Conservation (phyloP, 2,113 vertebrate genomes). For the Struthio camelus region DNA sequence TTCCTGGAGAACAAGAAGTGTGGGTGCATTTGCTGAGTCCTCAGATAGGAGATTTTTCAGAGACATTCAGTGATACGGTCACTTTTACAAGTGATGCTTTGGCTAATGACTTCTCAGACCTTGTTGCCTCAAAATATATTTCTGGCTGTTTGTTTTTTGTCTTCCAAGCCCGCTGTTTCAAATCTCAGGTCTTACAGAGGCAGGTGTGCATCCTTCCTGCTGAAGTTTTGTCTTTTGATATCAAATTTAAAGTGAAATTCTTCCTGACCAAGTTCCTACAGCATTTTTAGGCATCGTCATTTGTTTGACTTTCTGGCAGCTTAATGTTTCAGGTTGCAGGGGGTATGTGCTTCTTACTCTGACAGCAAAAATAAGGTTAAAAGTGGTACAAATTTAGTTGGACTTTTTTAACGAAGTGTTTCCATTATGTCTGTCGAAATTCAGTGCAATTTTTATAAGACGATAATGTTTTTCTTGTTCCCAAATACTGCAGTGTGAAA, state of each 20-base stretch:
- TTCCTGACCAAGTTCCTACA: not conserved
- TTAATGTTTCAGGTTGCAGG: not conserved
- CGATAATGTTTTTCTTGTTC: not conserved
- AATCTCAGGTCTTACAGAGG: not conserved
- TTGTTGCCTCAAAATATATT: not conserved
- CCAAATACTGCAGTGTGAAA: not conserved
- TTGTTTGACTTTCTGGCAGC: not conserved
- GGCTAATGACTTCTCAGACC: not conserved
- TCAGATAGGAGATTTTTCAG: not conserved
- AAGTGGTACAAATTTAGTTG: not conserved
- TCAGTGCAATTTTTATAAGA: not conserved
- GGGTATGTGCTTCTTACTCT: not conserved
- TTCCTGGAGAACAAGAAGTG: not conserved
- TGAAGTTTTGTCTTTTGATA: fast-evolving
- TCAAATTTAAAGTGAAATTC: not conserved
- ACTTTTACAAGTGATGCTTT: not conserved
- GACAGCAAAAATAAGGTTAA: not conserved
- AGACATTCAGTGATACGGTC: not conserved
- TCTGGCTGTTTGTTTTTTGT: not conserved
- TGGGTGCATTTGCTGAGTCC: not conserved
- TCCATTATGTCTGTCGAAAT: not conserved
- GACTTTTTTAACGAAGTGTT: not conserved
- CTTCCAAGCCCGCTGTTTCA: not conserved
- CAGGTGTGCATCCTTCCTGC: no score
- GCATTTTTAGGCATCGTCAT: not conserved